Percentiles rank a stretch among this genome's conserved stretches.
Conservation (phyloP, 2,888 invertebrate genomes). For the Gymnosoma rotundatum region DNA sequence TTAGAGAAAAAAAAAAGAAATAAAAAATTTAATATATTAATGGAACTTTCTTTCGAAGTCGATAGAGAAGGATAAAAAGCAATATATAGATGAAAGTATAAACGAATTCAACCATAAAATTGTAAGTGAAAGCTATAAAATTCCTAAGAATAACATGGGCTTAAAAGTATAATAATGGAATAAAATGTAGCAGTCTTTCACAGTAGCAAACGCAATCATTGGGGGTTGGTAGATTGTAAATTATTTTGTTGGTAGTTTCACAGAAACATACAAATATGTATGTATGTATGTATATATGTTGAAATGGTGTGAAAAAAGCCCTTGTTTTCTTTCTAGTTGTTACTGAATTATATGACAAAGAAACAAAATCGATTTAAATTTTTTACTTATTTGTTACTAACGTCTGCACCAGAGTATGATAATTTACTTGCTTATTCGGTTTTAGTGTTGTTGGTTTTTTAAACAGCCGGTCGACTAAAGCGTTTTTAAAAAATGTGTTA, state of each 20-base stretch:
- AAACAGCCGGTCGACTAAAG: too few relatives aligned
- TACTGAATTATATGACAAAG: too few relatives aligned
- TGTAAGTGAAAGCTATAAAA: slow-evolving; percentile 58
- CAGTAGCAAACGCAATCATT: not conserved
- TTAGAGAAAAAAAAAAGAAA: slow-evolving; percentile 1
- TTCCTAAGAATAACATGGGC: slow-evolving; percentile 71
- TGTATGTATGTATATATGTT: slow-evolving; percentile 42
- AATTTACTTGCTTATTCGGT: too few relatives aligned
- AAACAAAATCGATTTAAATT: too few relatives aligned
- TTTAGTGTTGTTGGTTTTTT: too few relatives aligned
- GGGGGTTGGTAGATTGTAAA: slow-evolving; percentile 24
- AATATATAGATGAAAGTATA: slow-evolving; percentile 38
- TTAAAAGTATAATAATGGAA: slow-evolving; percentile 51
- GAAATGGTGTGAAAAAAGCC: too few relatives aligned
- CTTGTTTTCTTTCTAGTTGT: too few relatives aligned
- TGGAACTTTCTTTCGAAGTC: slow-evolving; percentile 70
- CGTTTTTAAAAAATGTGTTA: too few relatives aligned
- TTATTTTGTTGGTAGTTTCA: not conserved
- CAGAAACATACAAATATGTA: slow-evolving; percentile 65
- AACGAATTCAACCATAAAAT: slow-evolving; percentile 61
- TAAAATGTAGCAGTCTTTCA: slow-evolving; percentile 5
- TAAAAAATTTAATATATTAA: slow-evolving; percentile 75
- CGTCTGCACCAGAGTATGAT: too few relatives aligned
- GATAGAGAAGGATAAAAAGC: slow-evolving; percentile 12
- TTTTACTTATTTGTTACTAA: too few relatives aligned